Percentiles rank a stretch among this genome's conserved stretches.
Evolutionary conservation across 2,797 vertebrate species (phyloP).

Genomic region (Paratrypauchen microcephalus): DNA sequence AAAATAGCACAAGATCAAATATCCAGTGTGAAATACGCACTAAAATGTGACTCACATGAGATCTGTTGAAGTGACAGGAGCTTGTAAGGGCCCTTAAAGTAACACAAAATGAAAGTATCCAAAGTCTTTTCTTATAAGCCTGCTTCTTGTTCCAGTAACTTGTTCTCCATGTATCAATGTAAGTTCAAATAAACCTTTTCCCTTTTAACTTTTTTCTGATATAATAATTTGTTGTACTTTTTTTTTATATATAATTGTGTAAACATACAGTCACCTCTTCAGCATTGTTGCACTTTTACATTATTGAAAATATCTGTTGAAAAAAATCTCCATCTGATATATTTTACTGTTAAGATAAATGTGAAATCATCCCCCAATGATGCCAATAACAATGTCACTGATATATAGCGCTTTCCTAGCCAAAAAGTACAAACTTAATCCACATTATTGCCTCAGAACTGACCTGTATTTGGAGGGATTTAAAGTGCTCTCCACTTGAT

Average conservation of each 20-base stretch:
- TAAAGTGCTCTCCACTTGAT: constrained; percentile 45
- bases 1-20: background rate
- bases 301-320: too few relatives aligned
- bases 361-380: background rate
- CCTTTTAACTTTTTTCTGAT: too few relatives aligned
- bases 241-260: too few relatives aligned
- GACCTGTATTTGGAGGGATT: constrained; percentile 34
- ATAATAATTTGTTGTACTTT: too few relatives aligned
- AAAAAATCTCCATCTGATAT: too few relatives aligned
- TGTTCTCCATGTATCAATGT: too few relatives aligned
- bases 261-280: too few relatives aligned
- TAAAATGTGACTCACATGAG: background rate
- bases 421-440: constrained; percentile 22
- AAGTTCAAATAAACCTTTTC: too few relatives aligned
- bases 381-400: background rate
- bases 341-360: too few relatives aligned
- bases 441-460: constrained; percentile 7
- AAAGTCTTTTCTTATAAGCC: background rate
- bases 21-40: background rate
- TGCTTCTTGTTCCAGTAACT: background rate
- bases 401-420: background rate
- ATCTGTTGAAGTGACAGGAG: too few relatives aligned
- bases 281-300: too few relatives aligned
- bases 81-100: too few relatives aligned
- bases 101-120: background rate